Evolutionary conservation across 2,113 vertebrate genomes (phyloP), one percentile per base, ranked within the genome.

Genomic region (Malaclemys terrapin): DNA sequence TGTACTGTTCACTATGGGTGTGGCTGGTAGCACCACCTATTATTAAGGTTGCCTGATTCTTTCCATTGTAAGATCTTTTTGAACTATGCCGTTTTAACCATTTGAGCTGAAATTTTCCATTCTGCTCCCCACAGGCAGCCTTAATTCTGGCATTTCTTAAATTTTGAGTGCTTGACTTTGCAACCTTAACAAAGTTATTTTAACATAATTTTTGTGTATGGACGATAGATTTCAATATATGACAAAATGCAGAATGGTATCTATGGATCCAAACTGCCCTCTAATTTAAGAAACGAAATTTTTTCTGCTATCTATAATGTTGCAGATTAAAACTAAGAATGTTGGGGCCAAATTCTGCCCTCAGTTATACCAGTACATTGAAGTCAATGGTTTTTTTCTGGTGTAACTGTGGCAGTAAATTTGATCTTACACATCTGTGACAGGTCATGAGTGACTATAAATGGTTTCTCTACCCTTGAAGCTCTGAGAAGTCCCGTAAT

Each of bases 381-480:
- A 76, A 47, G 45, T 20, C 75, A 20, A 54, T 2, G 8, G 80
- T 11, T 19, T 78, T 54, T 78, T 54, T 84, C 54, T 1, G 6
- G 13, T 11, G 69, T 59, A 86, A 10, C 72, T 1, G 10, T 1
- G 2, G 14, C 14, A 5, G 56, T 47, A 42, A 24, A 69, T 49
- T 83, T 42, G 20, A 80, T 47, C n/a, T 56, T 52, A 56, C 0
- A 0, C 14, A 24, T 19, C 45, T 90, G 78, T 76, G 45, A 20
- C 2, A 52, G 49, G 3, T 11, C 3, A 49, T 52, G 45, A 59
- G 1, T 3, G 24, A 20, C 31, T 4, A 49, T 6, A 31, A 45
- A 54, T 53, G 24, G 72, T 45, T 27, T 27, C 53, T 24, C 31
- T 1, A 3, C 16, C 14, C 16, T 35, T 0, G 0, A 22, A 78